Evolutionary conservation across 92 coral and sea anemone species (phyloP).

Genomic region (Umimayanthus kanabou): DNA sequence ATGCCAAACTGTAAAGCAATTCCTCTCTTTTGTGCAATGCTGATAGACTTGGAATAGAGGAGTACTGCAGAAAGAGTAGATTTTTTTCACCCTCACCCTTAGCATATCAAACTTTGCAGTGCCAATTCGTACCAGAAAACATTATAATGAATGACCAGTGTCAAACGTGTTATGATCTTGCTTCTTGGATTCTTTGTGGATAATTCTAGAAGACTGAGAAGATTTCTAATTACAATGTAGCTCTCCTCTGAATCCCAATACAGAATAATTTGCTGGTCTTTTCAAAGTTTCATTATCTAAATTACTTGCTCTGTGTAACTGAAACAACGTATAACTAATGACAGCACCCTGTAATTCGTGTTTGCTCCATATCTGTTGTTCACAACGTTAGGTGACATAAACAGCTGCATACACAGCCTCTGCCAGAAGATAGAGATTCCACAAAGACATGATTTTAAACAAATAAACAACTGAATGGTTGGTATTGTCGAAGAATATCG

Average conservation of each 20-base stretch:
- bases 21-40: slow-evolving; percentile 13
- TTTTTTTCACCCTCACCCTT: slow-evolving; percentile 14
- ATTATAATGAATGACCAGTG: slow-evolving; percentile 1
- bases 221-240: slow-evolving; percentile 9
- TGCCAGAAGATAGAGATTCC: no score
- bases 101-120: slow-evolving; percentile 28
- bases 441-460: no score
- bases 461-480: no score
- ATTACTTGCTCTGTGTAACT: no score
- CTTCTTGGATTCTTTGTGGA: slow-evolving; percentile 25
- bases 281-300: no score
- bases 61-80: slow-evolving; percentile 20
- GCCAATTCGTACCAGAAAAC: slow-evolving; percentile 10
- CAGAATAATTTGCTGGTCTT: background rate
- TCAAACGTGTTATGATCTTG: slow-evolving; percentile 2
- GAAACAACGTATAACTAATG: no score
- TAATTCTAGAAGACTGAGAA: slow-evolving; percentile 28
- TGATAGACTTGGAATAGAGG: slow-evolving; percentile 9
- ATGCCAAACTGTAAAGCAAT: slow-evolving; percentile 27
- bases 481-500: no score
- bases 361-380: no score
- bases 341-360: no score
- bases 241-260: slow-evolving; percentile 26
- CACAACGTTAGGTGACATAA: no score
- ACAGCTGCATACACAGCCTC: no score